Evolutionary conservation across 2,888 invertebrate genomes (phyloP).

Genomic region (Cephus rjabovi): DNA sequence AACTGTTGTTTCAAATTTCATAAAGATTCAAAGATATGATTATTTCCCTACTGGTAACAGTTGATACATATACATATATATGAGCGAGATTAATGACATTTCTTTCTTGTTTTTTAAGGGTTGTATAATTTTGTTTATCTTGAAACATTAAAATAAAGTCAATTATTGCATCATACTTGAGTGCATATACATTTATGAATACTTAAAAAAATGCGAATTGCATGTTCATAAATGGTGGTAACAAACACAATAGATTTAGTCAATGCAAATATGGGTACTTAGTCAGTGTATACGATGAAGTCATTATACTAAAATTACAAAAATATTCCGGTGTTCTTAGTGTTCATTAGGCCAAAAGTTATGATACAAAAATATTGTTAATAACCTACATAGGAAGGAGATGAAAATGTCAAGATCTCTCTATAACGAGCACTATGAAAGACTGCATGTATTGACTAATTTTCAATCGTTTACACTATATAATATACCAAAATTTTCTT

Average conservation of each 20-base stretch:
- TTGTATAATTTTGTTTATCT: not conserved
- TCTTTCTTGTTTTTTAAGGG: not conserved
- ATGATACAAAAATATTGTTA: too few relatives aligned
- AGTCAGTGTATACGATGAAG: not conserved
- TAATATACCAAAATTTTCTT: not conserved
- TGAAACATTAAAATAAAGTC: not conserved
- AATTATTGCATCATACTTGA: not conserved
- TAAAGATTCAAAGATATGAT: conserved; percentile 1
- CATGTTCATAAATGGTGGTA: not conserved
- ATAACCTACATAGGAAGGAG: too few relatives aligned
- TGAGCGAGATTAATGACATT: not conserved
- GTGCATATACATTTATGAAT: not conserved
- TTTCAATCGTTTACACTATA: not conserved
- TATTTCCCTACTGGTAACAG: not conserved
- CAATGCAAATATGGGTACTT: not conserved
- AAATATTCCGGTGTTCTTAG: not conserved
- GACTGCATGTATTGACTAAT: not conserved
- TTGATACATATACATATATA: not conserved
- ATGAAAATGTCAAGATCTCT: too few relatives aligned
- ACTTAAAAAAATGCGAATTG: not conserved
- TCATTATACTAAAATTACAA: not conserved
- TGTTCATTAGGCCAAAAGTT: not conserved
- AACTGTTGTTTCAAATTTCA: not conserved
- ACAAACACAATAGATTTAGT: not conserved
- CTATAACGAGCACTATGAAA: not conserved